Base-by-base conservation (phyloP, 2,113 vertebrate genomes). In the Rhabdornis inornatus region DNA sequence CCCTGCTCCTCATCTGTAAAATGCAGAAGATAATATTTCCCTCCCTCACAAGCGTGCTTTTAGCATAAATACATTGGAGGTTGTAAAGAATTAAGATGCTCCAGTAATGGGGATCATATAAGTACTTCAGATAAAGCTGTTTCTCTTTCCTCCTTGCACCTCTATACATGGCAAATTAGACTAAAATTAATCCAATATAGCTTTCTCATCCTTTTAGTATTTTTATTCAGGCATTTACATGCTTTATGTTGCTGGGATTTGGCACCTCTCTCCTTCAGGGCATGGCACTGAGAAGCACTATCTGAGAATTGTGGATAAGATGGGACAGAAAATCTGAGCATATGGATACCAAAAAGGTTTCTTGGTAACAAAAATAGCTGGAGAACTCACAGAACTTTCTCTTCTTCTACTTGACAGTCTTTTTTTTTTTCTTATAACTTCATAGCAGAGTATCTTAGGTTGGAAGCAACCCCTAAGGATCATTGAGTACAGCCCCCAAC, bases 151-250 rank as follows among this genome's bases (percentile, higher is more conserved):
- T 94, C 23, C 42, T 91, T 88, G 40, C 50, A 96, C 75, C 66
- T 80, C 78, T 92, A 63, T 88, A 39, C 76, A 28, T 77, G 78
- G 83, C 37, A 87, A 85, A 94, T 92, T 69, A 95, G 70, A 83
- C 66, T 85, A 59, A 95, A 95, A 83, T 85, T 88, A 96, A 96
- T 90, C 95, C 63, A 92, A 91, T 90, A 83, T 74, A 87, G 7
- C 53, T 85, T 95, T 92, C 31, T 91, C 10, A 94, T 92, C 40
- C 60, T 76, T 81, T 27, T 1, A 95, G 55, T 92, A 80, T 44
- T 85, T 94, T 97, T 95, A 86, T 95, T 89, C 77, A 94, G 93
- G 81, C 74, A 71, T 95, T 95, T 94, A 81, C 60, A 82, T 52
- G 70, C 96, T 97, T 97, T 96, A 37, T 93, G 92, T 92, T 95